Base-by-base conservation (phyloP, 2,888 invertebrate species). In the Apeira syringaria region DNA sequence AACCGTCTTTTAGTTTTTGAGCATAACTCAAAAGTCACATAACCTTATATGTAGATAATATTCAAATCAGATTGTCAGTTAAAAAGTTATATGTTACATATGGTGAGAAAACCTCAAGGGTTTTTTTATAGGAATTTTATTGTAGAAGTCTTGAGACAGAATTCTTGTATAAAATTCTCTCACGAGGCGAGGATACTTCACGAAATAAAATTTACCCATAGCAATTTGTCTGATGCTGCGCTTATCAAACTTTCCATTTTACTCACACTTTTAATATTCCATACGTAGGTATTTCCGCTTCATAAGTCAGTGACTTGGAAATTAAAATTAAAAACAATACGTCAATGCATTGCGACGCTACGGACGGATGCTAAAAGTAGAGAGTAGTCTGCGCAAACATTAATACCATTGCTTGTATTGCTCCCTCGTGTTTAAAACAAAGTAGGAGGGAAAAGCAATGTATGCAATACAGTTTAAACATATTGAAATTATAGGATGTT, bases 231-330 rank as follows among this genome's bases (percentile, higher is more conserved):
- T n/a, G n/a, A n/a, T n/a, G n/a, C n/a, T n/a, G n/a, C n/a, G n/a
- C n/a, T n/a, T n/a, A n/a, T n/a, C n/a, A 15, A 15, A 43, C 36
- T 43, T 47, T 37, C 45, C 29, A 32, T 49, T 45, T 42, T 37
- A 46, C 38, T 24, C 11, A 34, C 15, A 4, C 15, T 3, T 15
- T 15, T 15, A 15, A 15, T 2, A 15, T 15, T 4, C 15, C 15
- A 15, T 56, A 54, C 53, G 60, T 61, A 64, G 55, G 56, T 61
- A 48, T 66, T 66, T 68, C 50, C 55, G 59, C 68, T 63, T 61
- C 59, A 61, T 61, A 64, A 79, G 82, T 86, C 86, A 83, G 67
- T 86, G 84, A 84, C 84, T 74, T 74, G 70, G 61, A 71, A 71
- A 70, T 58, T 69, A 59, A 74, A 75, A 68, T 74, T 76, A 80